Conservation (phyloP, 2,888 invertebrate genomes). For the Chloroclystis v-ata region DNA sequence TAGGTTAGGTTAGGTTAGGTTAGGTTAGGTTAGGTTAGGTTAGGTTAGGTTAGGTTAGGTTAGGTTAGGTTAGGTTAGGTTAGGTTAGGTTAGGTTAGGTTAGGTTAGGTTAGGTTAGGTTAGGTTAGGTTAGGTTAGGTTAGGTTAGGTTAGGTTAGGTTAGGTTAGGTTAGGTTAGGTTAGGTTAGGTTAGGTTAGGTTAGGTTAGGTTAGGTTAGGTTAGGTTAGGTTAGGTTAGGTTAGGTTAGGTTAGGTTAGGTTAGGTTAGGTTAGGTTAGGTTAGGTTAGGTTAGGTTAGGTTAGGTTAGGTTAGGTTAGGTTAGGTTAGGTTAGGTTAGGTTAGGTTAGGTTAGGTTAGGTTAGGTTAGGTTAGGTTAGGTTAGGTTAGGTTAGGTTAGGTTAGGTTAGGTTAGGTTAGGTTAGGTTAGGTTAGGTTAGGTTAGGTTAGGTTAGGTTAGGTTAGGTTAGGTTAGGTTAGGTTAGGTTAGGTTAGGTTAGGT, state of each 20-base stretch:
- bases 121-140: constrained; percentile 3
- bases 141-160: constrained; percentile 1
- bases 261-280: constrained; percentile 19
- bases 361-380: constrained; percentile 19
- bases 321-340: constrained; percentile 2
- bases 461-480: constrained; percentile 9
- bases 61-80: constrained; percentile 12
- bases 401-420: constrained; percentile 20
- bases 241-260: constrained; percentile 10
- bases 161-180: constrained; percentile 2
- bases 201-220: constrained; percentile 7
- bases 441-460: constrained; percentile 11
- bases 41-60: constrained; percentile 8
- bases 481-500: constrained; percentile 11
- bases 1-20: constrained; percentile 4
- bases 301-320: constrained; percentile 8
- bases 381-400: constrained; percentile 17
- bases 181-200: constrained; percentile 6
- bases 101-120: constrained; percentile 11
- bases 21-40: constrained; percentile 11
- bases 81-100: constrained; percentile 14
- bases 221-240: constrained; percentile 4
- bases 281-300: constrained; percentile 18
- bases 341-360: constrained; percentile 22
- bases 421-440: constrained; percentile 11